These are phyloP conservation scores for Athene cunicularia DNA, from an alignment of 2,113 vertebrate species.

Conservation along the genomic window DNA sequence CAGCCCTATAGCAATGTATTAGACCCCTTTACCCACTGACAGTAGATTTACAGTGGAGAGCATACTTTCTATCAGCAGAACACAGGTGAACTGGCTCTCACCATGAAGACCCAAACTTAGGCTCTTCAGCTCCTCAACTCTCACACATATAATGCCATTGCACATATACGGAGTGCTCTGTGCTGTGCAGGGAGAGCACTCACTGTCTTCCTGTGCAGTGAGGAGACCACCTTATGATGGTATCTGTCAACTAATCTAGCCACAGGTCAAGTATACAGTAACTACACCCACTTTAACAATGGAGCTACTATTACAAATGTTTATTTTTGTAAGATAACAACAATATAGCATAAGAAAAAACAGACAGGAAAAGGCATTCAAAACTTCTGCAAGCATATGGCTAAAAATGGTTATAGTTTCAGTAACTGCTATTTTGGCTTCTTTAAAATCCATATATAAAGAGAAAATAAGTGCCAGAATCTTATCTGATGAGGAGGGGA, in stretches of 20 bases:
- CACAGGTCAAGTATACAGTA: background rate
- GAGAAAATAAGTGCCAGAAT: background rate
- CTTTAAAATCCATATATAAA: background rate
- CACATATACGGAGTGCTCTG: accelerated
- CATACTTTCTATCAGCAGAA: accelerated
- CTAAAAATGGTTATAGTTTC: background rate
- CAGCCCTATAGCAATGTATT: background rate
- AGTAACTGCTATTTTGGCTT: background rate
- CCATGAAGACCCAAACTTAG: background rate
- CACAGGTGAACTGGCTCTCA: background rate
- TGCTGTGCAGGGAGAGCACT: background rate
- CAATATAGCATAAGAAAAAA: background rate
- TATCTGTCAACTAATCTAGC: background rate
- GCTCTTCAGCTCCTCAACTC: background rate
- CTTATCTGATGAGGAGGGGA: background rate
- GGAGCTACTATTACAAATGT: background rate
- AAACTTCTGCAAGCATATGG: background rate
- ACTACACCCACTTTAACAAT: slow-evolving; percentile 14
- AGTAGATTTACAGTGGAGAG: accelerated
- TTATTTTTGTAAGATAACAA: background rate
- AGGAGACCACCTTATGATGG: background rate
- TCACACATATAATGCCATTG: accelerated
- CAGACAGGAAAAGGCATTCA: slow-evolving; percentile 6
- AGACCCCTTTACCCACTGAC: background rate
- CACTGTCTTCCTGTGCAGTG: background rate